Conservation (phyloP, 2,113 vertebrate genomes). For the Hepsetus odoe region DNA sequence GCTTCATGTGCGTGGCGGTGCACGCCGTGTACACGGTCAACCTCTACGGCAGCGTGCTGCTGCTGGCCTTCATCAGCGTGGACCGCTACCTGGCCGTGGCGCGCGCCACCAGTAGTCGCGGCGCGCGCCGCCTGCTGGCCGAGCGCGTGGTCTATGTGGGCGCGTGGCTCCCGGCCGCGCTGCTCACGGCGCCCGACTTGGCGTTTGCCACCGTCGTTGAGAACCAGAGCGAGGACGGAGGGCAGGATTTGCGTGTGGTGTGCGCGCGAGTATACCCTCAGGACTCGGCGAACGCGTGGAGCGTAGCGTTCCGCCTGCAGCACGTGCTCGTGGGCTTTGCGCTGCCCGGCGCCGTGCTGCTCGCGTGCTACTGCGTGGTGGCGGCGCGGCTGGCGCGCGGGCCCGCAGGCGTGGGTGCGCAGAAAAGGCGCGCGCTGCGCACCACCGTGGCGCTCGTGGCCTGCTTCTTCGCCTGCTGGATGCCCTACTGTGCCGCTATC, state of each 20-base stretch:
- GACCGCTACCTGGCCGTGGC: slow-evolving; percentile 97
- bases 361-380: slow-evolving; percentile 95
- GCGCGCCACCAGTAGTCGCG: slow-evolving; percentile 89
- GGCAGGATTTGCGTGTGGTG: slow-evolving; percentile 63
- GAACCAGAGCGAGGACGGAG: slow-evolving; percentile 56
- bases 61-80: slow-evolving; percentile 96
- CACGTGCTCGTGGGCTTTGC: slow-evolving; percentile 92
- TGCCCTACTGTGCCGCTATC: slow-evolving; percentile 91
- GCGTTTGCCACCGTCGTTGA: slow-evolving; percentile 83
- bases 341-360: slow-evolving; percentile 90
- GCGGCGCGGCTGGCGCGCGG: slow-evolving; percentile 89
- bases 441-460: slow-evolving; percentile 93
- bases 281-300: slow-evolving; percentile 73
- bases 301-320: slow-evolving; percentile 88
- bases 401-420: slow-evolving; percentile 86
- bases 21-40: slow-evolving; percentile 96
- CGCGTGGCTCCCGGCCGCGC: slow-evolving; percentile 83
- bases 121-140: slow-evolving; percentile 87
- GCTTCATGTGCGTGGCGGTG: slow-evolving; percentile 84
- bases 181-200: slow-evolving; percentile 90
- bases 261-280: slow-evolving; percentile 89
- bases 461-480: slow-evolving; percentile 95
- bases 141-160: slow-evolving; percentile 90
- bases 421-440: slow-evolving; percentile 93
- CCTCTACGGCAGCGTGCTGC: slow-evolving; percentile 95